Conservation (phyloP, 2,113 vertebrate species). For the Cyanocitta stelleri region DNA sequence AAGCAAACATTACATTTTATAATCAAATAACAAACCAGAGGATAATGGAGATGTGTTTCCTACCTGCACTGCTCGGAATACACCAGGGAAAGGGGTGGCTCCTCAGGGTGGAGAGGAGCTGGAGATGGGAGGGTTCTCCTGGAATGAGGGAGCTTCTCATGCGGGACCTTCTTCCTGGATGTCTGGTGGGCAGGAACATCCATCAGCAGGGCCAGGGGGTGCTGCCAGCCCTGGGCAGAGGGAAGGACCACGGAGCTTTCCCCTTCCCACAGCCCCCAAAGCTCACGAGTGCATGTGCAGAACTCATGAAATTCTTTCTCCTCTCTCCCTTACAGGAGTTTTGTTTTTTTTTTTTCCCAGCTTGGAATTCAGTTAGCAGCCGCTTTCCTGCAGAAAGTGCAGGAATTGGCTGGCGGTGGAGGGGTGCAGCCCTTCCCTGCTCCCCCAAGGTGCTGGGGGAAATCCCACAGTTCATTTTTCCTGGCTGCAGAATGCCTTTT, state of each 20-base stretch:
- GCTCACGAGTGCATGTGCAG: neutral
- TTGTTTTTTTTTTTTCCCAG: neutral
- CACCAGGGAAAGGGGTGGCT: neutral
- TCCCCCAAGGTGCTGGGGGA: slow-evolving; percentile 42
- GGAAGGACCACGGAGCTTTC: neutral
- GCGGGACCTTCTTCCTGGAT: neutral
- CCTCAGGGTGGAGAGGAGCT: neutral
- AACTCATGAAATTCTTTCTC: neutral
- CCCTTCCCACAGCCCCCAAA: neutral
- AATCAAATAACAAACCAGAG: neutral
- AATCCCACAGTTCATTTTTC: slow-evolving; percentile 64
- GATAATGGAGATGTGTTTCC: neutral
- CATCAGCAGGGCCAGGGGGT: neutral
- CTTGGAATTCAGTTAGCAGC: slow-evolving; percentile 52
- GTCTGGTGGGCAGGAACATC: neutral
- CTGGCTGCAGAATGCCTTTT: slow-evolving; percentile 64
- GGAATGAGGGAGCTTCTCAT: neutral
- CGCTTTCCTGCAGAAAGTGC: slow-evolving; percentile 17
- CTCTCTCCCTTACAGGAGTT: neutral
- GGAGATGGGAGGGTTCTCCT: neutral
- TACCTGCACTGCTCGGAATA: neutral
- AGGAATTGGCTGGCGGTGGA: neutral
- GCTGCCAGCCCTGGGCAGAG: neutral
- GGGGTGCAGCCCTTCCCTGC: neutral
- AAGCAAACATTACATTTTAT: neutral